Evolutionary conservation across 2,888 invertebrate species (phyloP).

Genomic region (Hirtodrosophila trivittata): DNA sequence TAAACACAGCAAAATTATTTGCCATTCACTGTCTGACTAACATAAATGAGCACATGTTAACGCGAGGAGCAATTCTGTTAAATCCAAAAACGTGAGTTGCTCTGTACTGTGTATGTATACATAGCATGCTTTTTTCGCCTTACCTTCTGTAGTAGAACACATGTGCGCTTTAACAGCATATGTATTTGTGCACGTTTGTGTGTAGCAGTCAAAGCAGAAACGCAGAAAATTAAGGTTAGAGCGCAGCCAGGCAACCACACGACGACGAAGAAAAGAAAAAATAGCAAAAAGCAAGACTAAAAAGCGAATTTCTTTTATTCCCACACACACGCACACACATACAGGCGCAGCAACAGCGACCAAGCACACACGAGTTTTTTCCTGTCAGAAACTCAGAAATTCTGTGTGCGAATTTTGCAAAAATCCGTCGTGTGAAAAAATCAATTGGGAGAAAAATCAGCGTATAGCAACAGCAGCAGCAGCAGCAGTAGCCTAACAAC

Average conservation of each 20-base stretch:
- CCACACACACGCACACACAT: conserved; percentile 26
- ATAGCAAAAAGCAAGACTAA: conserved; percentile 59
- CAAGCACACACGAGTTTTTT: conserved; percentile 59
- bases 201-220: conserved; percentile 72
- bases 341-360: conserved; percentile 54
- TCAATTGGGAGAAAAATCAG: conserved; percentile 52
- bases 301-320: conserved; percentile 56
- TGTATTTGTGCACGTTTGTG: conserved; percentile 54
- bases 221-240: conserved; percentile 82
- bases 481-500: conserved; percentile 39
- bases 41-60: conserved; percentile 24
- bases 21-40: conserved; percentile 40
- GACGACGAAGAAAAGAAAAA: conserved; percentile 50
- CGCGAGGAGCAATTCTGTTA: conserved; percentile 35
- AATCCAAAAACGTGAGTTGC: conserved; percentile 65
- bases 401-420: conserved; percentile 52
- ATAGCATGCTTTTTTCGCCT: conserved; percentile 57
- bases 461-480: conserved; percentile 30
- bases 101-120: conserved; percentile 81
- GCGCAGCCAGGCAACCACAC: conserved; percentile 68
- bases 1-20: conserved; percentile 14
- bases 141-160: conserved; percentile 59
- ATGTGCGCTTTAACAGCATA: conserved; percentile 63
- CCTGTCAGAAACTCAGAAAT: conserved; percentile 52
- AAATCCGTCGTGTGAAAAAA: conserved; percentile 56